A percentile compares a stretch with the other conserved stretches of the same genome.
phyloP scores from a whole-genome alignment of 2,113 vertebrate species.

The Acanthochromis polyacanthus region DNA sequence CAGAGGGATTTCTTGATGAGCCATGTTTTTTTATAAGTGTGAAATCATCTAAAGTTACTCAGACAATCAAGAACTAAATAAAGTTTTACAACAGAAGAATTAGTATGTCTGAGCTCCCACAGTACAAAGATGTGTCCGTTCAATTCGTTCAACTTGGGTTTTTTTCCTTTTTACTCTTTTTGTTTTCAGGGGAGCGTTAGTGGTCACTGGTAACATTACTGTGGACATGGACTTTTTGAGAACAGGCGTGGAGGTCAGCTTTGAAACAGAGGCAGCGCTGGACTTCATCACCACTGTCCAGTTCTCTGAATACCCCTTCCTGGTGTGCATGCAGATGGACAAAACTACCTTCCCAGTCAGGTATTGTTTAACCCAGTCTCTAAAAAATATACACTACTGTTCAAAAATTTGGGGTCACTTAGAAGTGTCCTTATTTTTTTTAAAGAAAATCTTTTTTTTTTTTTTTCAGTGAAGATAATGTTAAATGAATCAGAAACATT shows the following conservation, averaged over 20 bases:
- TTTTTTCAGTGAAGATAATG: no score
- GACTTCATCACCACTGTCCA: conserved; percentile 96
- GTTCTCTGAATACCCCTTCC: conserved; percentile 97
- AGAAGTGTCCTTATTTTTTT: no score
- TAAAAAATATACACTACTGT: not conserved
- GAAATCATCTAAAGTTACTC: no score
- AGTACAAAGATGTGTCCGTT: not conserved
- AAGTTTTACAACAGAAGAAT: no score
- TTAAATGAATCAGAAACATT: no score
- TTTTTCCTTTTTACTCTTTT: conserved; percentile 9
- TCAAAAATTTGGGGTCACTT: no score
- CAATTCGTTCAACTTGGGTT: not conserved
- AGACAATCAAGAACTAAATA: no score
- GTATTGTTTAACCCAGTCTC: conserved; percentile 72
- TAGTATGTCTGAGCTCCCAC: no score
- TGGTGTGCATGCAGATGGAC: conserved; percentile 98
- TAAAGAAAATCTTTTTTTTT: no score
- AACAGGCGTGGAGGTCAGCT: conserved; percentile 89
- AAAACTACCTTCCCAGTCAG: conserved; percentile 89
- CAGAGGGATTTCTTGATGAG: no score
- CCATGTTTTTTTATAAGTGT: no score
- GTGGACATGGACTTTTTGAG: conserved; percentile 93
- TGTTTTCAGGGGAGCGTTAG: conserved; percentile 87
- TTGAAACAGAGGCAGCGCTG: conserved; percentile 88
- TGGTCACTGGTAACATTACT: conserved; percentile 86